Conservation (phyloP, 1,140 invertebrate genomes). For the Eupristina koningsbergeri region DNA sequence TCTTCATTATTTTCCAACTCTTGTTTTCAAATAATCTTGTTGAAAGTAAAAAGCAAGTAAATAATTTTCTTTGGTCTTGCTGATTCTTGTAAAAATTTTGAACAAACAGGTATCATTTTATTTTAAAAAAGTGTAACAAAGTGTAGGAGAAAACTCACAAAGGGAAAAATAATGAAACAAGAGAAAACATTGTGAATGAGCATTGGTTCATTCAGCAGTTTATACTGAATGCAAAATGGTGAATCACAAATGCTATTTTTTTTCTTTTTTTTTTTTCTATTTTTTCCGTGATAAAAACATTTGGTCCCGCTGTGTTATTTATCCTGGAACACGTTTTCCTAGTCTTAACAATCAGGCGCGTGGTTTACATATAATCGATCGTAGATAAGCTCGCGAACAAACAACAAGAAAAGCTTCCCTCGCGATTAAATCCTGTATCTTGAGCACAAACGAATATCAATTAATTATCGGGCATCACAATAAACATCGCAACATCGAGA, state of each 20-base stretch:
- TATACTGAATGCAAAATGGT: neutral
- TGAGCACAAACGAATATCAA: neutral
- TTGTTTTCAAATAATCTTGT: no score
- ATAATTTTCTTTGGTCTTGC: no score
- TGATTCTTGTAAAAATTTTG: no score
- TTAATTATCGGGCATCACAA: conserved; percentile 17
- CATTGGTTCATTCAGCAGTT: neutral
- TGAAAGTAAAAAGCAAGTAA: no score
- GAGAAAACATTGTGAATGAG: no score
- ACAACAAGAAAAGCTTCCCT: neutral
- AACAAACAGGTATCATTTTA: no score
- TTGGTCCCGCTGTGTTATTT: neutral
- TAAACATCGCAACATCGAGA: no score
- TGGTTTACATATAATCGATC: conserved; percentile 37
- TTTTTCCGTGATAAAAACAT: neutral
- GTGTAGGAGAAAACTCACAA: no score
- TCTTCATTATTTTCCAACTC: no score
- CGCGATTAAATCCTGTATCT: neutral
- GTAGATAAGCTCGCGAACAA: conserved; percentile 9
- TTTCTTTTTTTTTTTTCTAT: neutral
- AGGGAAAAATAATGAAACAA: no score
- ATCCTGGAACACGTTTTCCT: neutral
- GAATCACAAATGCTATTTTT: neutral
- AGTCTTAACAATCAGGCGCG: neutral
- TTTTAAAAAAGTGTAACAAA: no score